phyloP scores from a whole-genome alignment of 2,888 invertebrate genomes.

The Agrotis exclamationis region DNA sequence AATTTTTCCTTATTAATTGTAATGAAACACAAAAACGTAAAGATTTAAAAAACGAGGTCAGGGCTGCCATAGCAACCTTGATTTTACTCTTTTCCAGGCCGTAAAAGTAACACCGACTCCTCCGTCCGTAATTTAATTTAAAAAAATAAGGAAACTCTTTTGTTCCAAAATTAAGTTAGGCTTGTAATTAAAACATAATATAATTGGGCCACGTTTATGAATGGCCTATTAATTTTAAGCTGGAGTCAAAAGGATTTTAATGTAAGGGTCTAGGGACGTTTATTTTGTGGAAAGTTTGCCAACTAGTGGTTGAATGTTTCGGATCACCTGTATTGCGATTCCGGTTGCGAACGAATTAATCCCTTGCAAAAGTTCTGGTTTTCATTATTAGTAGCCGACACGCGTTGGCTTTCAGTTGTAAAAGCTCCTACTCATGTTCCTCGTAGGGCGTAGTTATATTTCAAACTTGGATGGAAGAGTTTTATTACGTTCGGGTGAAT shows the following conservation, averaged over 20 bases:
- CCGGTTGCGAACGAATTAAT: conserved; percentile 70
- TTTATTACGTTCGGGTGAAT: conserved; percentile 10
- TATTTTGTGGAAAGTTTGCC: conserved; percentile 72
- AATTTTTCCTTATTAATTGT: conserved; percentile 10
- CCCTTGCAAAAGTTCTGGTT: conserved; percentile 75
- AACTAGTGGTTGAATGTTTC: conserved; percentile 72
- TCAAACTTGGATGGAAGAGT: conserved; percentile 49
- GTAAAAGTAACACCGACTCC: conserved; percentile 60
- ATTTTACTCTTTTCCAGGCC: conserved; percentile 52
- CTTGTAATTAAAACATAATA: conserved; percentile 75
- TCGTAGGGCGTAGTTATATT: conserved; percentile 21
- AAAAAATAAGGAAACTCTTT: conserved; percentile 67
- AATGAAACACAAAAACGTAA: conserved; percentile 29
- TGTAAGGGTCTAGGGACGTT: conserved; percentile 69
- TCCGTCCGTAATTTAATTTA: conserved; percentile 61
- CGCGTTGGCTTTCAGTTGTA: conserved; percentile 57
- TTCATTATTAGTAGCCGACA: conserved; percentile 72
- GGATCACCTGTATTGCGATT: conserved; percentile 72
- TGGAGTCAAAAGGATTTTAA: conserved; percentile 75
- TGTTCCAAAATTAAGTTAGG: conserved; percentile 67
- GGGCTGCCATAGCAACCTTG: conserved; percentile 55
- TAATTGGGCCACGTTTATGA: conserved; percentile 74
- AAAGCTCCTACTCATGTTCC: conserved; percentile 46
- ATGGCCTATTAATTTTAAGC: conserved; percentile 75
- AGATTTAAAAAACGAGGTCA: conserved; percentile 49